Percentiles rank a stretch among this genome's conserved stretches.
These are phyloP conservation scores for Synergus gifuensis DNA, from an alignment of 2,888 invertebrate genomes.

Conservation along the genomic window DNA sequence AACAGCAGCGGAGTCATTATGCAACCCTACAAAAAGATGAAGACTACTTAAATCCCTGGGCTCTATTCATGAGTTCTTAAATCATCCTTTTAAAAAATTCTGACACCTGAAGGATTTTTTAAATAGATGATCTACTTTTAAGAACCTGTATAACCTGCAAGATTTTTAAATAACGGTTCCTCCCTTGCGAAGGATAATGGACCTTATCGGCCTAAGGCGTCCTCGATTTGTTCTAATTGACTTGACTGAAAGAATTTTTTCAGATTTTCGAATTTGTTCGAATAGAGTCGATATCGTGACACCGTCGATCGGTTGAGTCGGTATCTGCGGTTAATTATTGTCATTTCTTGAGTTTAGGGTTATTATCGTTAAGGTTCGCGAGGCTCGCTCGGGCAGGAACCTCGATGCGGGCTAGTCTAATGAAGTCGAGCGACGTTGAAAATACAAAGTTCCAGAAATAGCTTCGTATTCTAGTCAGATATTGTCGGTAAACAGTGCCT, in stretches of 20 bases:
- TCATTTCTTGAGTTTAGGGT: constrained; percentile 7
- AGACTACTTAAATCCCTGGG: constrained; percentile 85
- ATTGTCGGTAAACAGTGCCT: constrained; percentile 78
- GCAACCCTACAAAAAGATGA: constrained; percentile 95
- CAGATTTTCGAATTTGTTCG: not conserved
- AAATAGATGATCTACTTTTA: not conserved
- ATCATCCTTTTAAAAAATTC: not conserved
- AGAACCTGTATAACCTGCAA: not conserved
- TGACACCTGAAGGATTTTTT: not conserved
- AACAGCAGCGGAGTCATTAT: constrained; percentile 79
- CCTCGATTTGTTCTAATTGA: not conserved
- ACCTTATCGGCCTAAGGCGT: constrained; percentile 18
- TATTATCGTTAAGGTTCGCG: constrained; percentile 37
- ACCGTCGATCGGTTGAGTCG: constrained; percentile 4
- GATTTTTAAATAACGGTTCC: not conserved
- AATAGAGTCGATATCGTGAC: not conserved
- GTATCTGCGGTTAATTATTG: not conserved
- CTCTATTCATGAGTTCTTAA: not conserved
- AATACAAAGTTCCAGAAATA: constrained; percentile 69
- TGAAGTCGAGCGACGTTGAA: constrained; percentile 58
- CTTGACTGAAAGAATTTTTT: not conserved
- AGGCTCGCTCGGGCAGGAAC: constrained; percentile 48
- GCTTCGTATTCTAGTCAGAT: constrained; percentile 78
- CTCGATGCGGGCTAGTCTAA: constrained; percentile 55
- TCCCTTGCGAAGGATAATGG: not conserved